Conservation (phyloP, 1,140 invertebrate genomes). For the Drosophila trapezifrons region DNA sequence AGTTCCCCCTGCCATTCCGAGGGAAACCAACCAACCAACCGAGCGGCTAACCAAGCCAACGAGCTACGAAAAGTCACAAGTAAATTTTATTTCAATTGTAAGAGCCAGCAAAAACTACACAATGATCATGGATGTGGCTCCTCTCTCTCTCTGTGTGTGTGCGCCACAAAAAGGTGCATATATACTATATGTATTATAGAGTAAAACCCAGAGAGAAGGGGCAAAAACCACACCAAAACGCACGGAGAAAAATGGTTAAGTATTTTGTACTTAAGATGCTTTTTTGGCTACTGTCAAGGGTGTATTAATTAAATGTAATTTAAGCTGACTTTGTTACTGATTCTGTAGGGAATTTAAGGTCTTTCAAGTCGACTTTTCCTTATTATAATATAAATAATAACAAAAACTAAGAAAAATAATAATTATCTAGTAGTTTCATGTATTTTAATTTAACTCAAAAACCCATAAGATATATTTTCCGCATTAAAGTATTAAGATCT, state of each 20-base stretch:
- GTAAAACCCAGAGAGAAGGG: background rate
- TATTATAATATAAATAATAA: accelerated
- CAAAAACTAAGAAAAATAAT: no score
- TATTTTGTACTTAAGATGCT: no score
- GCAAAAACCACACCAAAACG: conserved; percentile 25
- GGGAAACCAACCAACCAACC: conserved; percentile 26
- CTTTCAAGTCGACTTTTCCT: background rate
- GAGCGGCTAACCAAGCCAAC: conserved; percentile 64
- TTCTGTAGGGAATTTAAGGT: no score
- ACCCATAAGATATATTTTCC: background rate
- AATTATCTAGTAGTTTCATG: no score
- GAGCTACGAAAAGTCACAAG: conserved; percentile 78
- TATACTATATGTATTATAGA: conserved; percentile 28
- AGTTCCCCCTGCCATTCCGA: conserved; percentile 11
- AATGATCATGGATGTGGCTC: conserved; percentile 38
- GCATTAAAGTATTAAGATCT: no score
- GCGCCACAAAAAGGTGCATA: conserved; percentile 41
- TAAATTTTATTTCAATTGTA: conserved; percentile 83
- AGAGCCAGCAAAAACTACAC: conserved; percentile 74
- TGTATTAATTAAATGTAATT: no score
- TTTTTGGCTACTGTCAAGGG: no score
- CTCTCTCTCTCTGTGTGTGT: conserved; percentile 12
- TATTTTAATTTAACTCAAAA: background rate
- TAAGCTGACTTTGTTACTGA: no score
- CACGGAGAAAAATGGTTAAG: conserved; percentile 19